Evolutionary conservation across 2,888 invertebrate genomes (phyloP).

Genomic region (Dusona sp.): DNA sequence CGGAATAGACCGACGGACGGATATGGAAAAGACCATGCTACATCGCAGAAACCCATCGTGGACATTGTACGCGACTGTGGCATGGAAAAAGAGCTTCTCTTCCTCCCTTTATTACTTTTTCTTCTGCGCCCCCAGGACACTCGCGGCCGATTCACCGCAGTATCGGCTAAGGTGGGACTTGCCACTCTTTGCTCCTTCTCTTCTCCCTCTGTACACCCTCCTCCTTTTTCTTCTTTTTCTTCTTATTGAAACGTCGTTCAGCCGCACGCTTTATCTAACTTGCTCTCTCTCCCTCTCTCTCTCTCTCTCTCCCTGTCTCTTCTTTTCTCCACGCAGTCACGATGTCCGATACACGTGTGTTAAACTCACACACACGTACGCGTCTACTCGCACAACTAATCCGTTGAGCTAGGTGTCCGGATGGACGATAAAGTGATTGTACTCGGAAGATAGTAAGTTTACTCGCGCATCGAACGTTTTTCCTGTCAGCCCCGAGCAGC

Average conservation of each 20-base stretch:
- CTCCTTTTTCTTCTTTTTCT: constrained; percentile 27
- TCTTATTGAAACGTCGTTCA: constrained; percentile 36
- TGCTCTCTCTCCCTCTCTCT: not conserved
- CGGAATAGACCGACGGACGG: not conserved
- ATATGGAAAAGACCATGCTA: constrained; percentile 10
- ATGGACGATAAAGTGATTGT: constrained; percentile 47
- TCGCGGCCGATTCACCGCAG: constrained; percentile 56
- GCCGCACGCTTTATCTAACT: constrained; percentile 56
- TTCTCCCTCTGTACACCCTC: not conserved
- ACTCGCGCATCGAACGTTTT: constrained; percentile 13
- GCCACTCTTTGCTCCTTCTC: constrained; percentile 41
- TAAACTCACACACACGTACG: not conserved
- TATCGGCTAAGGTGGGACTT: constrained; percentile 60
- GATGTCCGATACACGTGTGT: constrained; percentile 1
- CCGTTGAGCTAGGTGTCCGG: constrained; percentile 11
- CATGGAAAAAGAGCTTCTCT: constrained; percentile 19
- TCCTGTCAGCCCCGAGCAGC: constrained; percentile 9
- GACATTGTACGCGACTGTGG: constrained; percentile 2
- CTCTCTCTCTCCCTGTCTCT: not conserved
- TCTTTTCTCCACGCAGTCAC: constrained; percentile 12
- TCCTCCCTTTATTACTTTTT: constrained; percentile 7
- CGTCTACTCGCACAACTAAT: not conserved
- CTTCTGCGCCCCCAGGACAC: constrained; percentile 18
- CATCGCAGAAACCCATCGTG: constrained; percentile 9
- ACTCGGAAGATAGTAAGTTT: constrained; percentile 17